These are phyloP conservation scores for Oligia strigilis DNA, from an alignment of 2,888 invertebrate genomes.

Conservation along the genomic window DNA sequence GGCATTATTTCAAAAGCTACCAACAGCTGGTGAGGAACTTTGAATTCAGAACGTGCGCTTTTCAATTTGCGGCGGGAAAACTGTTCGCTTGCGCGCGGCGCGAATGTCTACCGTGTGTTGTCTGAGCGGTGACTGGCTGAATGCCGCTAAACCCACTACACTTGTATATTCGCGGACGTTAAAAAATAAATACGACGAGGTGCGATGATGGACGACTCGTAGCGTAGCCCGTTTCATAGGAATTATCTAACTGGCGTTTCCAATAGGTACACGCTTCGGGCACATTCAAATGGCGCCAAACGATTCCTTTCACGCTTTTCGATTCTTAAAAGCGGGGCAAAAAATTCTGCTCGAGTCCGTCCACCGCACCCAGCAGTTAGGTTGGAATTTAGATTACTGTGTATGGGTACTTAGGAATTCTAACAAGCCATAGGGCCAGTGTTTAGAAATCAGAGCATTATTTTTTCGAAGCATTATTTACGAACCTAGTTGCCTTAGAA, in stretches of 20 bases:
- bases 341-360: constrained; percentile 44
- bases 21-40: constrained; percentile 69
- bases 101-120: constrained; percentile 82
- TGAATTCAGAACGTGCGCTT: constrained; percentile 73
- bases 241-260: constrained; percentile 81
- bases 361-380: constrained; percentile 38
- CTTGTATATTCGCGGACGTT: constrained; percentile 88
- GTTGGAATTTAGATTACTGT: constrained; percentile 54
- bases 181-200: constrained; percentile 87
- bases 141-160: constrained; percentile 79
- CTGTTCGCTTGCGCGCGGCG: constrained; percentile 77
- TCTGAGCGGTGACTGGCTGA: constrained; percentile 86
- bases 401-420: constrained; percentile 43
- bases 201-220: constrained; percentile 85
- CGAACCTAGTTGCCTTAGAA: not conserved
- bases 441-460: constrained; percentile 35
- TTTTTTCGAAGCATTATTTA: constrained; percentile 26
- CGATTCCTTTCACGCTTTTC: constrained; percentile 58
- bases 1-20: constrained; percentile 81
- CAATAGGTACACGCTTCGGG: constrained; percentile 51
- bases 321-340: constrained; percentile 41
- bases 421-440: constrained; percentile 31
- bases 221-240: constrained; percentile 78
- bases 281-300: constrained; percentile 58
- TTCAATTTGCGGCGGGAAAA: constrained; percentile 85